Percentiles rank a stretch among this genome's conserved stretches.
These are phyloP conservation scores for Amazona guildingii DNA, from an alignment of 2,113 vertebrate species.

Conservation along the genomic window DNA sequence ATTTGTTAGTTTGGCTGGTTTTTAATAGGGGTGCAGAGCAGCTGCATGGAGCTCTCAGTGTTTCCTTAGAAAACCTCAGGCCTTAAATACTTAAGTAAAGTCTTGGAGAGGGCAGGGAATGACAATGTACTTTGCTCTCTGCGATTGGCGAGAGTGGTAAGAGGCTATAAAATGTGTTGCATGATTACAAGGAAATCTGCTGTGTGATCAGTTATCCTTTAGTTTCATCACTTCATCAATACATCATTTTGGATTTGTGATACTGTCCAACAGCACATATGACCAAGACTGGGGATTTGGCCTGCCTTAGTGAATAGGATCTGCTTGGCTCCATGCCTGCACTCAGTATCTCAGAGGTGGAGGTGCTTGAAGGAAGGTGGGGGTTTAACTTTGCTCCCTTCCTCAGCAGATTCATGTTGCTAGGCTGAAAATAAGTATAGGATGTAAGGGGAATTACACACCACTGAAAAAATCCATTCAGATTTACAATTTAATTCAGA, in stretches of 20 bases:
- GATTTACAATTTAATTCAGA: not conserved
- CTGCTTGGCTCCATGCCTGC: not conserved
- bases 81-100: not conserved
- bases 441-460: not conserved
- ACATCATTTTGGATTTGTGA: not conserved
- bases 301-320: not conserved
- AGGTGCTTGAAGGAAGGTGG: not conserved
- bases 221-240: not conserved
- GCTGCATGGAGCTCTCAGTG: not conserved
- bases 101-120: not conserved
- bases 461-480: not conserved
- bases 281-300: not conserved
- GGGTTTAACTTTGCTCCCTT: not conserved
- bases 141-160: not conserved
- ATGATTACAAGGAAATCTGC: not conserved
- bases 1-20: constrained; percentile 54
- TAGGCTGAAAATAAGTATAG: not conserved
- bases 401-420: not conserved
- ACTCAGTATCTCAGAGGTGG: not conserved
- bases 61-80: constrained; percentile 31
- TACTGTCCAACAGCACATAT: not conserved
- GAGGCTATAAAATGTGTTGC: not conserved
- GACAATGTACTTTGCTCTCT: not conserved
- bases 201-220: not conserved
- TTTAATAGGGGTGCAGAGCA: constrained; percentile 39